Base-by-base conservation (phyloP, 37 sponge, comb jelly and placozoan species). In the Chondrilla cf. caribensis region DNA sequence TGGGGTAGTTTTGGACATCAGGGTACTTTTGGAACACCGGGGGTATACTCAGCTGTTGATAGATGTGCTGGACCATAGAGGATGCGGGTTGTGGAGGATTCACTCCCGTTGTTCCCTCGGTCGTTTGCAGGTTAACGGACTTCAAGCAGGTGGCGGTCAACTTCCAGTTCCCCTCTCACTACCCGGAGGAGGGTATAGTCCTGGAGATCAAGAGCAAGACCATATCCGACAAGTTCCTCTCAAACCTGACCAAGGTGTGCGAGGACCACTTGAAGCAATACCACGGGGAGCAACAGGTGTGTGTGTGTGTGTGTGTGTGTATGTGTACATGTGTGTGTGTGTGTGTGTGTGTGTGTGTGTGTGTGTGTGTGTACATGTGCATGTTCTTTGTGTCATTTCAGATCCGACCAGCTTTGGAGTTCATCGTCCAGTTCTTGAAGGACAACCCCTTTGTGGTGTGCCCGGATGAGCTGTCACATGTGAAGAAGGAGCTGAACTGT, bases 161-260 rank as follows among this genome's bases (percentile, higher is more conserved):
- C 38, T 54, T 83, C 17, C 95, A 95, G 76, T 97, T 95, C 68
- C 90, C 95, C 3, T 75, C 78, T 19, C 91, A 66, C 36, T 97
- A 97, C 75, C 97, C 97, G 0, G 18, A 54, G 19, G 60, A 33
- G 17, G 40, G 41, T 5, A 44, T 94, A 14, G 24, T 94, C 11
- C 54, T 97, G 8, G 95, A 97, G 54, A 58, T 92, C 24, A 97
- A 90, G 83, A 95, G 95, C 62, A 94, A 94, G 42, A 89, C 93
- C 17, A 85, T 97, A 5, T 58, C 89, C 6, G 85, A 84, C 26
- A 82, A 80, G 58, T 66, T 97, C 18, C 54, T 97, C 38, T 84
- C 89, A 37, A 66, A 84, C 11, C 42, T 97, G 38, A 81, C 81
- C 33, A 68, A 58, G 2, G 80, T 92, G 22, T 89, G 90, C 84